phyloP scores from a whole-genome alignment of 1,140 invertebrate genomes.

The Eubasilissa regina region DNA sequence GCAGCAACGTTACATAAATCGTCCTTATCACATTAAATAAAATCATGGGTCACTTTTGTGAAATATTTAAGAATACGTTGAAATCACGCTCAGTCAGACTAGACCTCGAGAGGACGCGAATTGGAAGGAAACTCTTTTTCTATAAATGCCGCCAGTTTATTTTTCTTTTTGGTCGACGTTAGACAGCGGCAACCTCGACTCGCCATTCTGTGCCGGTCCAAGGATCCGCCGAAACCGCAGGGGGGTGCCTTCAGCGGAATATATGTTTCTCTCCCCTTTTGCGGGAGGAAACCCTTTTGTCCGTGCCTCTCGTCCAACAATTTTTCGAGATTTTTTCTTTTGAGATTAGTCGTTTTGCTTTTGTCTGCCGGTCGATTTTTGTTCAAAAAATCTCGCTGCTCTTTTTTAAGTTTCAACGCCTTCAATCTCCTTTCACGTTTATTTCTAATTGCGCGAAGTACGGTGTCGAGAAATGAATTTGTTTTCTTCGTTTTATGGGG shows the following conservation, averaged over 20 bases:
- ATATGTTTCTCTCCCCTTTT: background rate
- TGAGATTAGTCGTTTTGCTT: background rate
- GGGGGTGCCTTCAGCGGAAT: background rate
- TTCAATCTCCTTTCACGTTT: background rate
- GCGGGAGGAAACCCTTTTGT: background rate
- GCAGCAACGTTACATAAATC: background rate
- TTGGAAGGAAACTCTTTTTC: background rate
- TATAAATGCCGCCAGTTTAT: constrained; percentile 10
- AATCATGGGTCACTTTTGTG: background rate
- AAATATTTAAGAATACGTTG: background rate
- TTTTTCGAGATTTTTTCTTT: too few species aligned
- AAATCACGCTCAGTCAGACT: background rate
- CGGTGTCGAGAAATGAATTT: background rate
- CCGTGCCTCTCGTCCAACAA: background rate
- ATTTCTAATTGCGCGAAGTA: constrained; percentile 5
- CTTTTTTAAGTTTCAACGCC: background rate
- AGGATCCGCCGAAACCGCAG: constrained; percentile 3
- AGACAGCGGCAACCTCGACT: background rate
- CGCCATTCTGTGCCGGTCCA: constrained; percentile 1
- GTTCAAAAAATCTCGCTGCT: background rate
- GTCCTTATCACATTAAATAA: constrained; percentile 6
- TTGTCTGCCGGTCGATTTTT: background rate
- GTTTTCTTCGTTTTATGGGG: background rate
- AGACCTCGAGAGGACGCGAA: background rate
- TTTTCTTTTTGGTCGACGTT: background rate